phyloP scores from a whole-genome alignment of 2,888 invertebrate genomes.

The Cryptosula pallasiana region DNA sequence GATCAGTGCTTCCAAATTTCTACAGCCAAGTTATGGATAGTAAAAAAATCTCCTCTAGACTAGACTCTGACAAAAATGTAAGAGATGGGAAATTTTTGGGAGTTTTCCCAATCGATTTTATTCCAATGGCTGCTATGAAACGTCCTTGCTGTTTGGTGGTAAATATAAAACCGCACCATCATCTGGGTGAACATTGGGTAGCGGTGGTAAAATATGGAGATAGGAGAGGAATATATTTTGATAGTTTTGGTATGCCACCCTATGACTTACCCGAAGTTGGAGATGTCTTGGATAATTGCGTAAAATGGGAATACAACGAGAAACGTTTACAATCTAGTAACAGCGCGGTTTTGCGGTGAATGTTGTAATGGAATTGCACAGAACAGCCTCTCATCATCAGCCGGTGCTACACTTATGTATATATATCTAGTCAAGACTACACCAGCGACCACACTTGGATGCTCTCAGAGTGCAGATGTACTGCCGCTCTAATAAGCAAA shows the following conservation, averaged over 20 bases:
- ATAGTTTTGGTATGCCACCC: neutral
- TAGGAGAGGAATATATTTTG: conserved; percentile 7
- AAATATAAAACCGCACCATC: conserved; percentile 5
- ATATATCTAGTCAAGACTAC: no score
- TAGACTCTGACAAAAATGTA: neutral
- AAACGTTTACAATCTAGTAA: neutral
- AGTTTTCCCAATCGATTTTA: neutral
- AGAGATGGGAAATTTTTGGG: neutral
- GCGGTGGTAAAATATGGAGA: neutral
- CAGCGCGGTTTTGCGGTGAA: neutral
- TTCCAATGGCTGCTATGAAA: neutral
- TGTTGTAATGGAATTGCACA: no score
- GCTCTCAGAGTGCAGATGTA: no score
- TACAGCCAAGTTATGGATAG: neutral
- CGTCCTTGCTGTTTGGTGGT: neutral
- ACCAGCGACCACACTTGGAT: no score
- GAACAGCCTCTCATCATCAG: no score
- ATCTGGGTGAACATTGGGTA: conserved; percentile 1
- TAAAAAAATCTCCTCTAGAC: neutral
- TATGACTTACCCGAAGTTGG: conserved; percentile 6
- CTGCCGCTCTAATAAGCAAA: no score
- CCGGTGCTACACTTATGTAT: no score
- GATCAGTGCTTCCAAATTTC: neutral
- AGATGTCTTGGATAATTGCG: conserved; percentile 6
- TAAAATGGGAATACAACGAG: neutral